Evolutionary conservation across 2,113 vertebrate genomes (phyloP).

Genomic region (Sphyrna mokarran): DNA sequence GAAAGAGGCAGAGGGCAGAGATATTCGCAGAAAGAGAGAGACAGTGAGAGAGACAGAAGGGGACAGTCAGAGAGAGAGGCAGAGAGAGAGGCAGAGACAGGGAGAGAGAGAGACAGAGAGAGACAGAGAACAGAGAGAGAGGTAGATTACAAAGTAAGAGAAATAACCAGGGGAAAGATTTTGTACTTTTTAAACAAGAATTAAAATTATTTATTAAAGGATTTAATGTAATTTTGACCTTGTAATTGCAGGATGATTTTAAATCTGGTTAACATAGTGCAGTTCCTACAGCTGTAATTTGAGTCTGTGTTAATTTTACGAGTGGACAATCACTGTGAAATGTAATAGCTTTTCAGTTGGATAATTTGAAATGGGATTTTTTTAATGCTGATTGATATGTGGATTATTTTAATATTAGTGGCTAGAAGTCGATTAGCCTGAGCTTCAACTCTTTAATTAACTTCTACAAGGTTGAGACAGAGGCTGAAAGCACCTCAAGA

Average conservation of each 20-base stretch:
- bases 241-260: constrained; percentile 31
- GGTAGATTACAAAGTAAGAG: background rate
- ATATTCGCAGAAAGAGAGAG: background rate
- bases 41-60: background rate
- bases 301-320: constrained; percentile 33
- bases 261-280: constrained; percentile 24
- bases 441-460: background rate
- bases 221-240: constrained; percentile 30
- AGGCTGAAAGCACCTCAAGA: background rate
- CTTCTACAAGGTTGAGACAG: background rate
- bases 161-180: background rate
- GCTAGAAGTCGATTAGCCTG: constrained; percentile 2
- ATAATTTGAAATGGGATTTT: constrained; percentile 30
- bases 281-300: constrained; percentile 21
- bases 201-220: constrained; percentile 35
- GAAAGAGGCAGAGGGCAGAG: background rate
- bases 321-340: background rate
- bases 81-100: background rate
- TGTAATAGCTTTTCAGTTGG: constrained; percentile 33
- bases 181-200: background rate
- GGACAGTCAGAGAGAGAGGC: background rate
- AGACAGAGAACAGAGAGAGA: background rate
- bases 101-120: background rate
- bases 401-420: constrained; percentile 29
- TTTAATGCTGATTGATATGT: constrained; percentile 33